Conservation (phyloP, 2,113 vertebrate genomes). For the Cisticola juncidis region DNA sequence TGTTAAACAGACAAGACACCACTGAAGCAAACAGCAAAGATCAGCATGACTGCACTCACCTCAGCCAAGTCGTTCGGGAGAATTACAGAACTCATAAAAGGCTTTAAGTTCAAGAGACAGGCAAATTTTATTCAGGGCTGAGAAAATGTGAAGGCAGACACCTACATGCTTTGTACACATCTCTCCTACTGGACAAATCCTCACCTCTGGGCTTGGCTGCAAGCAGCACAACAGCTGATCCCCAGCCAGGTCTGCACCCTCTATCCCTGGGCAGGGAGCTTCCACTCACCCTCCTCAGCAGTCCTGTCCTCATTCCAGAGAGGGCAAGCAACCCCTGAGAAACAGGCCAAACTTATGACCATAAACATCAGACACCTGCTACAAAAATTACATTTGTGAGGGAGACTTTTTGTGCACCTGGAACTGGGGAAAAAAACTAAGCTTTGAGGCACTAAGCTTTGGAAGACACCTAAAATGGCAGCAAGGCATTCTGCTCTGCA, state of each 20-base stretch:
- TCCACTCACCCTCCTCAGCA: background rate
- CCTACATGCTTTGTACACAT: background rate
- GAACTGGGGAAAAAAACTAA: background rate
- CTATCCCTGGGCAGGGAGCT: background rate
- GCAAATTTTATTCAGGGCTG: background rate
- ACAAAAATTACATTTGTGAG: background rate
- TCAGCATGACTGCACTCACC: background rate
- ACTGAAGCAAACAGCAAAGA: background rate
- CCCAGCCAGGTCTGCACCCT: fast-evolving
- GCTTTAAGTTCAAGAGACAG: background rate
- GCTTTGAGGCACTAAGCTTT: background rate
- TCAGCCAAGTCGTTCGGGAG: background rate
- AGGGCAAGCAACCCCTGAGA: background rate
- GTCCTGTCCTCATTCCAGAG: background rate
- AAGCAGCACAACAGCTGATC: fast-evolving
- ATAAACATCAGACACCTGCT: background rate
- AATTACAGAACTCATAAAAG: background rate
- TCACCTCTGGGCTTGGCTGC: background rate
- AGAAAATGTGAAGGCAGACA: background rate
- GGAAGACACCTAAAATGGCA: background rate
- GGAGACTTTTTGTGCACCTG: background rate
- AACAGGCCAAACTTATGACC: background rate
- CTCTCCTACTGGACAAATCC: background rate
- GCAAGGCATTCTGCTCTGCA: background rate
- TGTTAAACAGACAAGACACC: background rate